phyloP scores from a whole-genome alignment of 2,888 invertebrate genomes.

The Mallateleia sp. region DNA sequence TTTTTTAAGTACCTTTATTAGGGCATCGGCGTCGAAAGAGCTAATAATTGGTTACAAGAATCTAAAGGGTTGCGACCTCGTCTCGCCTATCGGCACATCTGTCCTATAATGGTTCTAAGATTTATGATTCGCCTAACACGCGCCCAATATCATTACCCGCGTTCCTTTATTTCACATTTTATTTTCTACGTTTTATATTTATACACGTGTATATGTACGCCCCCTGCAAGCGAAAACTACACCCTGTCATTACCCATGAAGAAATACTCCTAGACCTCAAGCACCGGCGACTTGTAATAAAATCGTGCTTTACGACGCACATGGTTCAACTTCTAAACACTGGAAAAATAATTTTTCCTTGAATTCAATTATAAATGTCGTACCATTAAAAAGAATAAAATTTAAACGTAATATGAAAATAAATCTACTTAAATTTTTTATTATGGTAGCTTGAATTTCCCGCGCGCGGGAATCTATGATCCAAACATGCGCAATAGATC shows the following conservation, averaged over 20 bases:
- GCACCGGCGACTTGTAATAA: slow-evolving; percentile 56
- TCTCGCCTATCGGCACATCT: slow-evolving; percentile 87
- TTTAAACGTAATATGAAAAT: background rate
- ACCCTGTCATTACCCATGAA: slow-evolving; percentile 72
- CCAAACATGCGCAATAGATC: slow-evolving; percentile 21
- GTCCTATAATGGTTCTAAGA: slow-evolving; percentile 87
- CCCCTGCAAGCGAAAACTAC: too few relatives aligned
- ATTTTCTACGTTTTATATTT: slow-evolving; percentile 60
- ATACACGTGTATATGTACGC: slow-evolving; percentile 61
- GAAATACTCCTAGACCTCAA: slow-evolving; percentile 37
- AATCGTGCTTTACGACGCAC: slow-evolving; percentile 50
- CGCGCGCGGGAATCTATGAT: slow-evolving; percentile 1
- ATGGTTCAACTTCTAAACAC: slow-evolving; percentile 21
- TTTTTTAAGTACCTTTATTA: too few relatives aligned
- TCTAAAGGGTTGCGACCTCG: slow-evolving; percentile 80
- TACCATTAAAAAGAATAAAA: too few relatives aligned
- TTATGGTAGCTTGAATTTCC: slow-evolving; percentile 40
- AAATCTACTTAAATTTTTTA: too few relatives aligned
- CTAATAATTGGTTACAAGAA: slow-evolving; percentile 77
- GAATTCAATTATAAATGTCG: slow-evolving; percentile 1
- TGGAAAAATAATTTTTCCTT: slow-evolving; percentile 31
- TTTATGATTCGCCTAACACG: slow-evolving; percentile 87
- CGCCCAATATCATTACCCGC: slow-evolving; percentile 86
- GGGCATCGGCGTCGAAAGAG: slow-evolving; percentile 65
- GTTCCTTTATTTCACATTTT: slow-evolving; percentile 69